Conservation (phyloP, 2,797 vertebrate genomes). For the Naso thynnoides region DNA sequence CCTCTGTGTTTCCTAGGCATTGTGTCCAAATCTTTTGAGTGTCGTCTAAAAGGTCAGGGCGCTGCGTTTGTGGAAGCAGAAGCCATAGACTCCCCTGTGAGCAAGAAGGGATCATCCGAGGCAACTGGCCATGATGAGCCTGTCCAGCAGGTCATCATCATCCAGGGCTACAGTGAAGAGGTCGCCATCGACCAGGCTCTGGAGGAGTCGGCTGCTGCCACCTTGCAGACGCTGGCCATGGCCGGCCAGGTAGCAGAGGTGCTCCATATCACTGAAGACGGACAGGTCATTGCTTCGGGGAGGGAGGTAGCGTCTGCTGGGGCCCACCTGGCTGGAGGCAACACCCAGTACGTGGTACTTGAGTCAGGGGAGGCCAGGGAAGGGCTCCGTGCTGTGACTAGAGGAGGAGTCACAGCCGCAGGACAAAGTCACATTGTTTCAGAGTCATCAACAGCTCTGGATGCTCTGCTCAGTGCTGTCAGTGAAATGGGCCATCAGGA, state of each 20-base stretch:
- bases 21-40: conserved; percentile 98
- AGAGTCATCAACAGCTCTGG: conserved; percentile 90
- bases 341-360: conserved; percentile 92
- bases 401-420: conserved; percentile 43
- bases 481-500: conserved; percentile 91
- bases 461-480: conserved; percentile 94
- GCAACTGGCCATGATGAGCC: conserved; percentile 79
- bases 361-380: conserved; percentile 80
- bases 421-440: conserved; percentile 78
- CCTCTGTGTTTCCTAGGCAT: conserved; percentile 86
- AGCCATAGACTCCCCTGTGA: conserved; percentile 56
- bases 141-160: conserved; percentile 96
- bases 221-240: conserved; percentile 96
- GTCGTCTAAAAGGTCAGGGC: conserved; percentile 96
- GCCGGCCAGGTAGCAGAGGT: conserved; percentile 94
- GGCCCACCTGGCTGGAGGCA: conserved; percentile 81
- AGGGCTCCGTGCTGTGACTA: conserved; percentile 58
- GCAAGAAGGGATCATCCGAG: conserved; percentile 48
- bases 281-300: conserved; percentile 91
- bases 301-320: conserved; percentile 76
- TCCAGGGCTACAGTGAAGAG: conserved; percentile 90
- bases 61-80: conserved; percentile 94
- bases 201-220: conserved; percentile 95
- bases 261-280: conserved; percentile 95
- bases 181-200: conserved; percentile 89